Evolutionary conservation across 2,888 invertebrate genomes (phyloP).

Genomic region (Lithosia quadra): DNA sequence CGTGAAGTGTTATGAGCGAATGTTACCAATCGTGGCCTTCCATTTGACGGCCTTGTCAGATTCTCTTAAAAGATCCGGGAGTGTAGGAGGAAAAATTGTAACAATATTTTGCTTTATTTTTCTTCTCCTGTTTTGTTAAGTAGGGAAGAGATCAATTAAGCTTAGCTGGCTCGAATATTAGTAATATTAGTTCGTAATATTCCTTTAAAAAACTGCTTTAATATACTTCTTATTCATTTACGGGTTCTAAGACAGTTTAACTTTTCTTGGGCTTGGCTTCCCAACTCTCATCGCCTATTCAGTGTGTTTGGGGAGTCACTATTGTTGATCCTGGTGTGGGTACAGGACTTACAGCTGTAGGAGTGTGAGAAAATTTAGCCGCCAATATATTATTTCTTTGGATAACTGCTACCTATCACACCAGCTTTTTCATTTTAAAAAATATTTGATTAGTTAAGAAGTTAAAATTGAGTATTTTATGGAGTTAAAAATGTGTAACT

Average conservation of each 20-base stretch:
- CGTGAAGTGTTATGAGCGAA: not conserved
- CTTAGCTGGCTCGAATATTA: too few relatives aligned
- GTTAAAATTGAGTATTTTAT: too few relatives aligned
- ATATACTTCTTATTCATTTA: not conserved
- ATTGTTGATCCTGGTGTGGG: not conserved
- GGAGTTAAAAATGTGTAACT: too few relatives aligned
- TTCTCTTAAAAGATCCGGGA: conserved; percentile 1
- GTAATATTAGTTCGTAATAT: not conserved
- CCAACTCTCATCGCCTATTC: not conserved
- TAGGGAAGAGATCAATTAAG: too few relatives aligned
- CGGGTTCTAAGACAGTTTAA: not conserved
- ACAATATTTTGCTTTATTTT: not conserved
- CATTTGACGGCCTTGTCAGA: not conserved
- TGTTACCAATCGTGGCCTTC: not conserved
- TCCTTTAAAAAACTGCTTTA: too few relatives aligned
- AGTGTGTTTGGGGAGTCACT: not conserved
- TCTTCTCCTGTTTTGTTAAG: not conserved
- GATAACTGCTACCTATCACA: not conserved
- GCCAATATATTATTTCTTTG: too few relatives aligned
- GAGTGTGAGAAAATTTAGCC: not conserved
- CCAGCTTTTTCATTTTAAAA: not conserved
- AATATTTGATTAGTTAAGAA: too few relatives aligned
- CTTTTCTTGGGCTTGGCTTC: not conserved
- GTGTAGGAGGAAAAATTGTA: not conserved
- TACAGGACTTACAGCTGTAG: not conserved